Conservation (phyloP, 2,113 vertebrate species). For the Aepyceros melampus region DNA sequence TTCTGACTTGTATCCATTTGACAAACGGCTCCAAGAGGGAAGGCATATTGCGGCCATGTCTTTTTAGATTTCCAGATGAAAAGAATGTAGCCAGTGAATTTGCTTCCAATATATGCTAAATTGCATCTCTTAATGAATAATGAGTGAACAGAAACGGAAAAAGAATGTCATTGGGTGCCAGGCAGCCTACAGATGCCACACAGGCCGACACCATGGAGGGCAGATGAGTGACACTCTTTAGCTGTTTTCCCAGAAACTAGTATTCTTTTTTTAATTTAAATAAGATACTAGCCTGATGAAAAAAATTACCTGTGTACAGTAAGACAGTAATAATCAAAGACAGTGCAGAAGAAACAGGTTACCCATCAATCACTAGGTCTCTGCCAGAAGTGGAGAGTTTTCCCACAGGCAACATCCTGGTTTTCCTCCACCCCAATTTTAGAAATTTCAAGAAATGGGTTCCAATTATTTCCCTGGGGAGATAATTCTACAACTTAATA, state of each 20-base stretch:
- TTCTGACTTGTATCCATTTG: not conserved
- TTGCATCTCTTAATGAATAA: not conserved
- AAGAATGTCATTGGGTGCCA: not conserved
- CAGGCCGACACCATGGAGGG: not conserved
- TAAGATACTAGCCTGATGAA: not conserved
- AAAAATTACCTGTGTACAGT: not conserved
- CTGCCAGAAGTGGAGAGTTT: not conserved
- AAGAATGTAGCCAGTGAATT: not conserved
- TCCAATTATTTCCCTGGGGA: not conserved
- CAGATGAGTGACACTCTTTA: not conserved
- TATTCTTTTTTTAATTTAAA: not conserved
- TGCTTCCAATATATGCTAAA: not conserved
- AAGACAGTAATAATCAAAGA: slow-evolving; percentile 6
- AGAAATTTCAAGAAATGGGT: not conserved
- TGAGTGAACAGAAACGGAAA: not conserved
- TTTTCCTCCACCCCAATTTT: not conserved
- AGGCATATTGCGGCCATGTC: not conserved
- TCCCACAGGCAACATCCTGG: not conserved
- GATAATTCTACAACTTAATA: not conserved
- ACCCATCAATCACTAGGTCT: not conserved
- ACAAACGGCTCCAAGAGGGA: not conserved
- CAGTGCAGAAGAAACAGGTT: not conserved
- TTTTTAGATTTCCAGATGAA: not conserved
- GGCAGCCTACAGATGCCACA: not conserved
- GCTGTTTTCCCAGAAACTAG: not conserved